Evolutionary conservation across 2,113 vertebrate genomes (phyloP), one percentile per base, ranked within the genome.

Genomic region (Onychostruthus taczanowskii): DNA sequence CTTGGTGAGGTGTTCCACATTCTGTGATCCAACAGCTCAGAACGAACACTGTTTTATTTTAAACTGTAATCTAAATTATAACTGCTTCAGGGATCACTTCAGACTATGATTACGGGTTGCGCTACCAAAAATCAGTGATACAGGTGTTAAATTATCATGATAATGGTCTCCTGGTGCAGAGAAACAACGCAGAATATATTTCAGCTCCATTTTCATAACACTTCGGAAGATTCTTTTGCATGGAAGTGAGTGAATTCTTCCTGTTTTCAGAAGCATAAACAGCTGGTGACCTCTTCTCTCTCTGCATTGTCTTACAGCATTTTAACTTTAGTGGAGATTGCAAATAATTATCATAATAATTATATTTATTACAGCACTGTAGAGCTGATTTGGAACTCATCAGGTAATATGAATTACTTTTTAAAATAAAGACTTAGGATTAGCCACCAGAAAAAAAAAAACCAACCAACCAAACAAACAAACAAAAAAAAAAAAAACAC

Each of bases 51-150:
- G 84, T 93, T 74, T 67, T 95, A 90, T 92, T 95, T 96, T 97
- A 96, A 95, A 82, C 77, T 75, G 73, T 96, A 97, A 97, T 97
- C 84, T 95, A 97, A 97, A 97, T 97, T 96, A 97, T 95, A 97
- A 96, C 95, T 89, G 59, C 91, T 94, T 89, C 69, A 55, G 94
- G 94, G 95, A 98, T 95, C 68, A 31, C 85, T 97, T 95, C 93
- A 96, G 76, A 85, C 79, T 96, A 82, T 98, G 96, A 97, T 97
- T 98, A 95, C 92, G 88, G 89, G 93, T 95, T 97, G 21, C 82
- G 79, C 49, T 95, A 95, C 86, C 91, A 94, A 90, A 93, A 97
- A 96, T 73, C 72, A 96, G 78, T 87, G 77, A 96, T 95, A 97
- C 94, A 97, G 96, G 90, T 98, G 94, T 93, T 97, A 98, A 97